Base-by-base conservation (phyloP, 1,140 invertebrate genomes). In the Plodia interpunctella region DNA sequence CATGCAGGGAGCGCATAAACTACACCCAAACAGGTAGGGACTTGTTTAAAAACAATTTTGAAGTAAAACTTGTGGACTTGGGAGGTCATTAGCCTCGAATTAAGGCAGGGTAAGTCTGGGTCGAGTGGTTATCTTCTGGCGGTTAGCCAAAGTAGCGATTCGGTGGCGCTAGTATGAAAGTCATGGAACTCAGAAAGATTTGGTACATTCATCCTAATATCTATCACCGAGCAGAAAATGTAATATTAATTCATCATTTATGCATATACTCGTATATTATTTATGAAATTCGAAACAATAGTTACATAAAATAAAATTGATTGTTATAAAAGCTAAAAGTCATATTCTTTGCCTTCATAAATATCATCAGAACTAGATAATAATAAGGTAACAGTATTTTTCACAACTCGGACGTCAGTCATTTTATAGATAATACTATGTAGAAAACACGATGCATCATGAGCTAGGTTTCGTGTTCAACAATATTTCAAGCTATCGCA, bases 111-210 rank as follows among this genome's bases (percentile, higher is more conserved):
- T 76, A 67, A 74, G 76, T 68, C 62, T 66, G 66, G 73, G 75
- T 75, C 62, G 72, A 79, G 77, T 70, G 72, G 63, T 74, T 84
- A 82, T 80, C 76, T 74, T 63, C 73, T 84, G 83, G 83, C 78
- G 62, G 63, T 59, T 21, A 35, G 72, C 83, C 83, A 87, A 76
- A 5, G 30, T 32, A 32, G 30, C 30, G 6, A 11, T 32, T 32
- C 21, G 67, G 72, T 73, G 69, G 69, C 20, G 51, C 11, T 44
- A 44, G 38, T 15, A 44, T 15, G 38, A 13, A n/a, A 44, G 30
- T 32, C 15, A 8, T 44, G 15, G 13, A 17, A 44, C 15, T 44
- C 13, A 15, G 13, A 15, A 2, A 44, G 5, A n/a, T 44, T 15
- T n/a, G 38, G 15, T 44, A 44, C 13, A 15, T 44, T 1, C 1